These are phyloP conservation scores for Chaenocephalus aceratus DNA, from an alignment of 2,113 vertebrate species.

Conservation along the genomic window DNA sequence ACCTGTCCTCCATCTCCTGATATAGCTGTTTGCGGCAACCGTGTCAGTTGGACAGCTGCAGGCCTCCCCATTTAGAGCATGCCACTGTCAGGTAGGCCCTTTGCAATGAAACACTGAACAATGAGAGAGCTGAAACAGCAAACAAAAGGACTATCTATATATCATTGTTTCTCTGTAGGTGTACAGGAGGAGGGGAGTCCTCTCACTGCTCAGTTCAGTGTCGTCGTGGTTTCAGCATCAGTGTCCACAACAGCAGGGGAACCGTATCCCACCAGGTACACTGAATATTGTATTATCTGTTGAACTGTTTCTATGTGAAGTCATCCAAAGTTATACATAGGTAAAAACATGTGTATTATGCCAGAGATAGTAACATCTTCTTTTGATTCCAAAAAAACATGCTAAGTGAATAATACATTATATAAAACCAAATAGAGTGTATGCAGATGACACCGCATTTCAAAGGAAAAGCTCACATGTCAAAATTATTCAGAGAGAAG, in stretches of 20 bases:
- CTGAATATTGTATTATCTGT: neutral
- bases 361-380: neutral
- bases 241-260: slow-evolving; percentile 75
- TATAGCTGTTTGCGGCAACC: slow-evolving; percentile 81
- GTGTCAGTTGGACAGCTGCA: slow-evolving; percentile 80
- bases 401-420: neutral
- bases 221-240: slow-evolving; percentile 84
- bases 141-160: slow-evolving; percentile 40
- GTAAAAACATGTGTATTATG: neutral
- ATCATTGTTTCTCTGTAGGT: slow-evolving; percentile 69
- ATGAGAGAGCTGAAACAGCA: slow-evolving; percentile 10
- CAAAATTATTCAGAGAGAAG: neutral
- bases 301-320: slow-evolving; percentile 1
- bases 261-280: slow-evolving; percentile 84
- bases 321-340: neutral
- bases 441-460: neutral
- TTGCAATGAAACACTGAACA: neutral
- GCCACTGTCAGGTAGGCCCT: slow-evolving; percentile 84
- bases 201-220: slow-evolving; percentile 86
- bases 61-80: slow-evolving; percentile 77
- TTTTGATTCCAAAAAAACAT: neutral
- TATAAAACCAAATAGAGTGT: slow-evolving; percentile 2
- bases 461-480: neutral
- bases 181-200: slow-evolving; percentile 70
- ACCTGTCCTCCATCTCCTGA: slow-evolving; percentile 22